A percentile compares a stretch with the other conserved stretches of the same genome.
Conservation (phyloP, 2,888 invertebrate genomes). For the Sinohyriopsis cumingii region DNA sequence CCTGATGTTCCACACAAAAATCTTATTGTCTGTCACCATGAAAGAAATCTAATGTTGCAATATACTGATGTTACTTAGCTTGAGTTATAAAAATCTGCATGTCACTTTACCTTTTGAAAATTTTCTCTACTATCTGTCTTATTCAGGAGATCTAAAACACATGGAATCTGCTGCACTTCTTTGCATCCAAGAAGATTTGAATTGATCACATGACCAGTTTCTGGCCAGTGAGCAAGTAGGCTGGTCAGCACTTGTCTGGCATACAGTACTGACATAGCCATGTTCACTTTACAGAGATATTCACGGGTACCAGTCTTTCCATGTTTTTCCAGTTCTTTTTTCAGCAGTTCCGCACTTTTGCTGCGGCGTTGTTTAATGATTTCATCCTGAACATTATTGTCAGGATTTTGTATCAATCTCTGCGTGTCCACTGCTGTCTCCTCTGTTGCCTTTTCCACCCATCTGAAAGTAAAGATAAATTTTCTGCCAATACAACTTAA, state of each 20-base stretch:
- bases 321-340: constrained; percentile 65
- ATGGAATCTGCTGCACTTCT: constrained; percentile 65
- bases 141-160: constrained; percentile 67
- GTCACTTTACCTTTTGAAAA: constrained; percentile 57
- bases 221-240: constrained; percentile 68
- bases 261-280: constrained; percentile 67
- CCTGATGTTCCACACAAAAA: too few relatives aligned
- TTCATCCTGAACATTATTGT: constrained; percentile 59
- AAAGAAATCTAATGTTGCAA: too few relatives aligned
- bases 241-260: constrained; percentile 65
- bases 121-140: constrained; percentile 60
- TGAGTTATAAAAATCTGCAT: neutral
- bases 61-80: too few relatives aligned
- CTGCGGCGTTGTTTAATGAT: constrained; percentile 57
- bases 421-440: constrained; percentile 60
- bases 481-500: neutral
- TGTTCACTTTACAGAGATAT: constrained; percentile 60
- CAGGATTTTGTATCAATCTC: constrained; percentile 59
- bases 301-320: constrained; percentile 59
- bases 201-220: constrained; percentile 59
- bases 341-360: constrained; percentile 63
- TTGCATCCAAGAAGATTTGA: constrained; percentile 66
- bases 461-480: constrained; percentile 10
- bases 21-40: too few relatives aligned
- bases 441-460: constrained; percentile 51